A percentile compares a stretch with the other conserved stretches of the same genome.
Conservation (phyloP, 2,797 vertebrate genomes). For the Sparus aurata region DNA sequence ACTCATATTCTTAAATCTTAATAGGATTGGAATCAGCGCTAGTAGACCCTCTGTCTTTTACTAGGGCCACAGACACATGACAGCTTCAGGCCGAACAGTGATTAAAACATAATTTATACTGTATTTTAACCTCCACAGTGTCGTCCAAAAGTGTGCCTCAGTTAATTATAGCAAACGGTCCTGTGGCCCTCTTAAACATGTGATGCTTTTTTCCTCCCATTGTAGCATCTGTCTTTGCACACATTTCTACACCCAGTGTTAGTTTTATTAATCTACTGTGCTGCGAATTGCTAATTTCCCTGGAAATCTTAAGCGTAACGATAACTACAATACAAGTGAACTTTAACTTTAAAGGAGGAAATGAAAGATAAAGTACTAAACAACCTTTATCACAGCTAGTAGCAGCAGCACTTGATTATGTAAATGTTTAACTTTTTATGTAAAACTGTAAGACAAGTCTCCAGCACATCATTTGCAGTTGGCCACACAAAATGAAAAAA, state of each 20-base stretch:
- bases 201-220: background rate
- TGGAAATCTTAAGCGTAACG: slow-evolving; percentile 13
- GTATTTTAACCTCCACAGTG: background rate
- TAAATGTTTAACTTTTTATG: slow-evolving; percentile 52
- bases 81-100: background rate
- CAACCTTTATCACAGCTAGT: slow-evolving; percentile 42
- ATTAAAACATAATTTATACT: background rate
- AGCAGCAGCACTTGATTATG: slow-evolving; percentile 47
- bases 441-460: slow-evolving; percentile 56
- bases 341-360: slow-evolving; percentile 36
- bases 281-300: slow-evolving; percentile 41
- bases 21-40: too few species aligned
- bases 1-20: background rate
- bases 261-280: slow-evolving; percentile 21
- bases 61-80: background rate
- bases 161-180: slow-evolving; percentile 13
- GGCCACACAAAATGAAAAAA: slow-evolving; percentile 72
- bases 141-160: background rate
- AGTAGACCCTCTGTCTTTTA: too few species aligned
- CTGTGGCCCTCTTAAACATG: background rate
- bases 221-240: background rate
- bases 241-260: background rate
- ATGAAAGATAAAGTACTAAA: slow-evolving; percentile 38
- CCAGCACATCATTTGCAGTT: slow-evolving; percentile 63
- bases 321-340: background rate